Evolutionary conservation across 2,113 vertebrate genomes (phyloP), one percentile per base, ranked within the genome.

Genomic region (Xyrauchen texanus): DNA sequence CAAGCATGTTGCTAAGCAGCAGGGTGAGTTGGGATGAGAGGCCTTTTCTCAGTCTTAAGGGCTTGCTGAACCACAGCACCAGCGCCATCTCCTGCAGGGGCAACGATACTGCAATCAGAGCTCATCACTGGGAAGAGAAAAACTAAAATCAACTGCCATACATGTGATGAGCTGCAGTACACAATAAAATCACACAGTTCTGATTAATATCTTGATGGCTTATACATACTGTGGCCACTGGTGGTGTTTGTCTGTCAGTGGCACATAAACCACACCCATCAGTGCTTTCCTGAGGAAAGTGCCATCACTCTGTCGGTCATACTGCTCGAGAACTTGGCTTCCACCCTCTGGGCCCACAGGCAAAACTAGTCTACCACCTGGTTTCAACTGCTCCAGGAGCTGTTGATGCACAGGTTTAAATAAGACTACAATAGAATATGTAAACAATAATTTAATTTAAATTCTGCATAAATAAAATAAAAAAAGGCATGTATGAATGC

Each of bases 251-350:
- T 97, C 96, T 12, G 95, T 97, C 78, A 97, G 89, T 0, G 96
- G 96, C 34, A 97, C 94, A 1, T 96, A 97, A 83, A 96, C 86
- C 60, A 97, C 96, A 0, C 94, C 94, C 96, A 97, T 97, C 80
- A 97, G 89, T 4, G 92, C 91, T 2, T 90, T 95, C 80, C 92
- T 95, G 0, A 94, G 11, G 62, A 97, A 92, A 47, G 90, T 91
- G 53, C 96, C 95, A 0, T 96, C 94, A 1, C 80, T 92, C 76
- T 93, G 94, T 34, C 95, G 95, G 87, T 97, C 95, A 0, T 95
- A 96, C 84, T 97, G 95, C 87, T 96, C 95, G 57, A 97, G 87
- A 16, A 94, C 90, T 83, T 97, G 96, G 87, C 87, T 94, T 1
- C 93, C 94, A 4, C 94, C 94, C 4, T 94, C 94, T 0, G 94